A percentile compares a stretch with the other conserved stretches of the same genome.
These are phyloP conservation scores for Lepus timidus DNA, from an alignment of 2,113 vertebrate genomes.

Conservation along the genomic window DNA sequence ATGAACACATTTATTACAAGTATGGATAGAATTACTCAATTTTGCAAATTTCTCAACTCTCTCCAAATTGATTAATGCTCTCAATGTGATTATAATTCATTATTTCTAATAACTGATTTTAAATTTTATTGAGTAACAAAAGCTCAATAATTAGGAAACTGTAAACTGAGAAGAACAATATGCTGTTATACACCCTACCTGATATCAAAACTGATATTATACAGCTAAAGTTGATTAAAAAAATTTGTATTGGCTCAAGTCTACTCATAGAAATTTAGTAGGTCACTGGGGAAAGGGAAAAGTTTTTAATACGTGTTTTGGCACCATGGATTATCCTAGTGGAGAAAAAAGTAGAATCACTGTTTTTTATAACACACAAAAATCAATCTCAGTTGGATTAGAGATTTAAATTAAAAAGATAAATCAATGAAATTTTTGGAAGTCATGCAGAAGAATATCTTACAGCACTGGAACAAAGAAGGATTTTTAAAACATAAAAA, in stretches of 20 bases:
- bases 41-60: not conserved
- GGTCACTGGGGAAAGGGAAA: not conserved
- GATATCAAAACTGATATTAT: not conserved
- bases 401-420: constrained; percentile 12
- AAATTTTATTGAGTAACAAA: constrained; percentile 16
- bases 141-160: not conserved
- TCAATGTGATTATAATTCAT: not conserved
- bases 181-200: not conserved
- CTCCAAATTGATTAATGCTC: not conserved
- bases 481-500: not conserved
- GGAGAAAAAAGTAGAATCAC: not conserved
- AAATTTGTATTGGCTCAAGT: not conserved
- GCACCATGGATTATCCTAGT: not conserved
- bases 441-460: not conserved
- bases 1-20: not conserved
- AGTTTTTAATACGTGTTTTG: not conserved
- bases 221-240: not conserved
- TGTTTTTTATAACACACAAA: not conserved
- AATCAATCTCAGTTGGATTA: not conserved
- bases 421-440: not conserved
- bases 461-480: not conserved
- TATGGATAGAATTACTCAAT: not conserved
- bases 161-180: not conserved
- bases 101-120: not conserved
- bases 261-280: not conserved